These are phyloP conservation scores for Crypturellus undulatus DNA, from an alignment of 2,113 vertebrate species.

Conservation along the genomic window DNA sequence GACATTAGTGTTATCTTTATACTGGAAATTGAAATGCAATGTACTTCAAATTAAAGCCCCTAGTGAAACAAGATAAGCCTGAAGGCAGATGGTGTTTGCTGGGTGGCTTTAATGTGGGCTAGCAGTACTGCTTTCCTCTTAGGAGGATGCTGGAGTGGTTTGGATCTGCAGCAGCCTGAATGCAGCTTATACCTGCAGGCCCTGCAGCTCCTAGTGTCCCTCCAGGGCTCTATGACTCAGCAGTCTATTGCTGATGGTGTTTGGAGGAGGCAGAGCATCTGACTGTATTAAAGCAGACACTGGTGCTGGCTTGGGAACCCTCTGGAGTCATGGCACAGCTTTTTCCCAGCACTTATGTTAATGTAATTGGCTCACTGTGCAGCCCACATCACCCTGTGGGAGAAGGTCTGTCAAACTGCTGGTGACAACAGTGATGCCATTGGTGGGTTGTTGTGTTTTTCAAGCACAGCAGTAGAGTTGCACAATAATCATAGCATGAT, in stretches of 20 bases:
- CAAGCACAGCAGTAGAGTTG: background rate
- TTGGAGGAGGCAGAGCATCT: slow-evolving; percentile 26
- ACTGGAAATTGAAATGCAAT: background rate
- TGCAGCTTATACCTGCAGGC: background rate
- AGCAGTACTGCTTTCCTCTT: slow-evolving; percentile 2
- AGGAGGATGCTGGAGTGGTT: background rate
- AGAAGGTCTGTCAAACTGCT: background rate
- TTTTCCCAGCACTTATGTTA: background rate
- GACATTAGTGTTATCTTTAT: background rate
- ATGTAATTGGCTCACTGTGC: background rate
- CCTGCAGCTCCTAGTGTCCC: slow-evolving; percentile 32
- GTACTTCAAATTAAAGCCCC: background rate
- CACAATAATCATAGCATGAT: background rate
- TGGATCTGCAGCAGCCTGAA: slow-evolving; percentile 34
- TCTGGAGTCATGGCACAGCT: background rate
- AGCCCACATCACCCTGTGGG: background rate
- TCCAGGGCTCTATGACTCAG: slow-evolving; percentile 67
- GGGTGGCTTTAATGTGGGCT: background rate
- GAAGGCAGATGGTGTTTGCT: background rate
- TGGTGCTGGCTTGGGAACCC: background rate
- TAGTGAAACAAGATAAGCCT: background rate
- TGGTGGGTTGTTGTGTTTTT: slow-evolving; percentile 33
- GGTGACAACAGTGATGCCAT: slow-evolving; percentile 49
- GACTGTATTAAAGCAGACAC: background rate
- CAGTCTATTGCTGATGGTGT: slow-evolving; percentile 41